phyloP scores from a whole-genome alignment of 2,888 invertebrate species.

The Mermis nigrescens region DNA sequence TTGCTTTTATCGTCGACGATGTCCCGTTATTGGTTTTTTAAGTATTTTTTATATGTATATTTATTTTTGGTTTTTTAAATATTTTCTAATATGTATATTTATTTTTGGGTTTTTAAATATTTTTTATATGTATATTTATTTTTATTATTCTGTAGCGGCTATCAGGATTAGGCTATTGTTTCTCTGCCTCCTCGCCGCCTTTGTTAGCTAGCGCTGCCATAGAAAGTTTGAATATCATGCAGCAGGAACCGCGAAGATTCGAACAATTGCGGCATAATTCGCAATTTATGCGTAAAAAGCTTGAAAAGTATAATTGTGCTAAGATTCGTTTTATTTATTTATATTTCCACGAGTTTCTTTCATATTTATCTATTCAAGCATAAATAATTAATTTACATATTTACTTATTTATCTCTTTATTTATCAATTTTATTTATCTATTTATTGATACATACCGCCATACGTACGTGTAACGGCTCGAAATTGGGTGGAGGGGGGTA shows the following conservation, averaged over 20 bases:
- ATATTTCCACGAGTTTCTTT: no score
- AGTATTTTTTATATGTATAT: no score
- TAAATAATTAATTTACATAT: no score
- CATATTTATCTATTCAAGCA: no score
- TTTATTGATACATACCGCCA: no score
- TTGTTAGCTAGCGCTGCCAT: slow-evolving; percentile 64
- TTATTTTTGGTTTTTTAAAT: no score
- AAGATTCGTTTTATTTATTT: neutral
- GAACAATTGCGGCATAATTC: slow-evolving; percentile 15
- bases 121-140: slow-evolving; percentile 16
- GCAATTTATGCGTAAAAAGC: neutral
- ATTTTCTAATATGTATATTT: slow-evolving; percentile 5
- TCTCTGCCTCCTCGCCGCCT: slow-evolving; percentile 87
- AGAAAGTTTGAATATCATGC: slow-evolving; percentile 27
- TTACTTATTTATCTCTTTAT: no score
- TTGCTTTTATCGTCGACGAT: no score
- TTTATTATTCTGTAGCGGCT: slow-evolving; percentile 27
- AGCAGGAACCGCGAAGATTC: slow-evolving; percentile 24
- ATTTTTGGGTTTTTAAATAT: neutral
- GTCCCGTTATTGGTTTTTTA: no score
- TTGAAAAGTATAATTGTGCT: neutral
- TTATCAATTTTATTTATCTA: no score
- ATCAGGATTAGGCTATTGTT: slow-evolving; percentile 58
- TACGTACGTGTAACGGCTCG: no score
- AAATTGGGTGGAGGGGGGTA: no score